Evolutionary conservation across 53 echinoderm and acorn worm genomes (phyloP).

Genomic region (Paelopatides confundens): DNA sequence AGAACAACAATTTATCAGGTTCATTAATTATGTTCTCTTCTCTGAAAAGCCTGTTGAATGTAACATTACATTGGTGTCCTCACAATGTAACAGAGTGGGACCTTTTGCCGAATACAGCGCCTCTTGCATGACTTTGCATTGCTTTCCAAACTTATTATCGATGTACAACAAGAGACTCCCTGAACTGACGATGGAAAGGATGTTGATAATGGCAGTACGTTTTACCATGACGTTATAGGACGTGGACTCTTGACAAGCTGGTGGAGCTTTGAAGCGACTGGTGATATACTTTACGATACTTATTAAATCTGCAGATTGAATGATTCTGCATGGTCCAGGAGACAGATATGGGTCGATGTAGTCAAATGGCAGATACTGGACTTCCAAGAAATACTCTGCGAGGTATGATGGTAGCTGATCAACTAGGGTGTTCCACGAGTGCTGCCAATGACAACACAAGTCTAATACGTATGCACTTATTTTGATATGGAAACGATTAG

Average conservation of each 20-base stretch:
- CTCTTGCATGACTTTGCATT: background rate
- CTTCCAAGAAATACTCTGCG: background rate
- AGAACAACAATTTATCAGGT: background rate
- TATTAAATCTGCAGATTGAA: background rate
- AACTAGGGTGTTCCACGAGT: background rate
- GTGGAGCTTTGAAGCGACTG: background rate
- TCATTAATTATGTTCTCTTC: background rate
- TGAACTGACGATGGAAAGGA: background rate
- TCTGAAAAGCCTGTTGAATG: slow-evolving; percentile 14
- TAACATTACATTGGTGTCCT: background rate
- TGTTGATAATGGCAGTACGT: background rate
- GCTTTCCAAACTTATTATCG: slow-evolving; percentile 25
- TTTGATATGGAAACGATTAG: background rate
- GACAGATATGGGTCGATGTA: background rate
- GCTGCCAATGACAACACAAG: slow-evolving; percentile 2
- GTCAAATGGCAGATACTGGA: background rate
- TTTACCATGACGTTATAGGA: background rate
- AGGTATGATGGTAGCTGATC: background rate
- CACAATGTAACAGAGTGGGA: background rate
- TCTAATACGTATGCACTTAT: background rate
- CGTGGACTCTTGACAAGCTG: background rate
- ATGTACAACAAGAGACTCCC: slow-evolving; percentile 12
- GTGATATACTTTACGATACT: slow-evolving; percentile 19
- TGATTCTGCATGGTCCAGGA: background rate
- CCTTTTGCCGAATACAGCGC: background rate